phyloP scores from a whole-genome alignment of 2,113 vertebrate genomes.

The Cygnus buccinator region DNA sequence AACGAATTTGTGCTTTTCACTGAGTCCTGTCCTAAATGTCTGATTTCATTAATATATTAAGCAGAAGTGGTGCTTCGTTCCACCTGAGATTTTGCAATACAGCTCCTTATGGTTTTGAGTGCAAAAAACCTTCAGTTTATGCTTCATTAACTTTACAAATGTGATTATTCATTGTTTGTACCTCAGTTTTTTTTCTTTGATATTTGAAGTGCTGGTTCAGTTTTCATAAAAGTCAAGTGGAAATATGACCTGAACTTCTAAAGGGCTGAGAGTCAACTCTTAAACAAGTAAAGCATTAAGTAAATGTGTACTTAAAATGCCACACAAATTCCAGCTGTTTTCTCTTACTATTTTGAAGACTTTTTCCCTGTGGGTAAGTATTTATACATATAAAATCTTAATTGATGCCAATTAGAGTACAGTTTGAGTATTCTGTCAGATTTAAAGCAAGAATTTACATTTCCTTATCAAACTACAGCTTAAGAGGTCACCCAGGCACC shows the following conservation, averaged over 20 bases:
- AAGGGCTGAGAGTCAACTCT: neutral
- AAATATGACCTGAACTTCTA: conserved; percentile 31
- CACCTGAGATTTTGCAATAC: neutral
- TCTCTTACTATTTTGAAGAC: neutral
- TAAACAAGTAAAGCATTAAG: conserved; percentile 12
- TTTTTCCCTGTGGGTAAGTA: neutral
- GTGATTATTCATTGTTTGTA: neutral
- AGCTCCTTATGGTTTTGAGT: neutral
- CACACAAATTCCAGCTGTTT: neutral
- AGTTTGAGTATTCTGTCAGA: neutral
- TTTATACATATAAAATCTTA: neutral
- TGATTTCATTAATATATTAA: neutral
- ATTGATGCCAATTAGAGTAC: neutral
- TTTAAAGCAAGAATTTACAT: neutral
- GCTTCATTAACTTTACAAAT: neutral
- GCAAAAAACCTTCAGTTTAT: neutral
- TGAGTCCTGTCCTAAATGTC: neutral
- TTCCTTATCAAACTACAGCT: neutral
- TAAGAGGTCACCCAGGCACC: neutral
- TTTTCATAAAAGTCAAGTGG: conserved; percentile 27
- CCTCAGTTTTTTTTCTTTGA: neutral
- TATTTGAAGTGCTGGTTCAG: conserved; percentile 36
- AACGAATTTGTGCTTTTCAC: neutral
- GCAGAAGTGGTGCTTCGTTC: neutral
- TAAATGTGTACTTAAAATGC: conserved; percentile 38